Conservation (phyloP, 2,797 vertebrate species). For the Diplodus sargus region DNA sequence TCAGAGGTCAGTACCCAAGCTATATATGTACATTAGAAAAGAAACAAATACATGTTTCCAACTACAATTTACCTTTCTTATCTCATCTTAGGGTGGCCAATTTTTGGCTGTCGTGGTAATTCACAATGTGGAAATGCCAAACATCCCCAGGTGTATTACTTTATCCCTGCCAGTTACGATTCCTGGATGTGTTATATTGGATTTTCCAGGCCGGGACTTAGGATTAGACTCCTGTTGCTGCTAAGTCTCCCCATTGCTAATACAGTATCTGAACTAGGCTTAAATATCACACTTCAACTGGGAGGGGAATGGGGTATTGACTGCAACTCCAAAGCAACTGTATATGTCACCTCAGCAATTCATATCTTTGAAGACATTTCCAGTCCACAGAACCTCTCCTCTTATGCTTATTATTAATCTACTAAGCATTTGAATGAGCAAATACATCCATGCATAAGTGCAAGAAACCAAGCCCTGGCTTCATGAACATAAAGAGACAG, state of each 20-base stretch:
- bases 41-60: conserved; percentile 14
- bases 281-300: conserved; percentile 43
- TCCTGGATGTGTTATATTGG: conserved; percentile 50
- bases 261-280: conserved; percentile 31
- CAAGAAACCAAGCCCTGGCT: conserved; percentile 23
- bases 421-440: conserved; percentile 7
- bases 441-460: conserved; percentile 28
- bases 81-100: not conserved
- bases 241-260: conserved; percentile 43
- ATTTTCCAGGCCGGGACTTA: conserved; percentile 55
- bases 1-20: not conserved
- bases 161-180: conserved; percentile 44
- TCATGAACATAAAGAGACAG: conserved; percentile 34
- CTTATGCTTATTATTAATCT: conserved; percentile 25
- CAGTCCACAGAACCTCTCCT: not conserved
- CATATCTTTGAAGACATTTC: conserved; percentile 31
- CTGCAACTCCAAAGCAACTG: conserved; percentile 26
- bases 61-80: conserved; percentile 1
- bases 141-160: conserved; percentile 34
- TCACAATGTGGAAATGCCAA: conserved; percentile 42
- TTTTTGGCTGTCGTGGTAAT: conserved; percentile 31
- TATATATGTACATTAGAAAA: not conserved
- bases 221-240: conserved; percentile 62
- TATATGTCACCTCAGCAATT: conserved; percentile 2
- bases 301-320: not conserved